Conservation (phyloP, 92 coral and sea anemone species). For the Pocillopora meandrina region DNA sequence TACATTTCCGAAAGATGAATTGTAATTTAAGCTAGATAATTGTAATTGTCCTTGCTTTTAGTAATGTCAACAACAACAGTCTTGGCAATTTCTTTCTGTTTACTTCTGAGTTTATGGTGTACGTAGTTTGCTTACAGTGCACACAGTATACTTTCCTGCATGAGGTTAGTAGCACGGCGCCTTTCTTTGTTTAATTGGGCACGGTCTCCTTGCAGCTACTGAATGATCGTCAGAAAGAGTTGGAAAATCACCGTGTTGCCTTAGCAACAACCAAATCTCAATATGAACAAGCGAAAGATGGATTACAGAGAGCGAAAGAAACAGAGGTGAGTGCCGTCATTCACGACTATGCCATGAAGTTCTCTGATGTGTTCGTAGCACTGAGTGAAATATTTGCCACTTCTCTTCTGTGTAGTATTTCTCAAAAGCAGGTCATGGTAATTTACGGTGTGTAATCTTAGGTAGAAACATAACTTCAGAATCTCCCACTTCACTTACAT, state of each 20-base stretch:
- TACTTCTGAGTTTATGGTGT: background rate
- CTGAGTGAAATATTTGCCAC: no score
- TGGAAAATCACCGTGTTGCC: slow-evolving; percentile 69
- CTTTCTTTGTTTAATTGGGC: background rate
- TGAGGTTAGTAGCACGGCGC: background rate
- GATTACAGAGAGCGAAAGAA: slow-evolving; percentile 64
- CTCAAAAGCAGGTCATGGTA: no score
- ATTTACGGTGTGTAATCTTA: no score
- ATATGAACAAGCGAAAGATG: slow-evolving; percentile 77
- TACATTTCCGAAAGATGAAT: no score
- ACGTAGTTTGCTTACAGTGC: background rate
- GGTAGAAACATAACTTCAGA: no score
- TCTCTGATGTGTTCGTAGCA: background rate
- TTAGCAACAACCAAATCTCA: slow-evolving; percentile 72
- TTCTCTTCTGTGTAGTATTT: no score
- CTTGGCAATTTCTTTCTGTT: no score
- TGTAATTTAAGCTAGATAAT: no score
- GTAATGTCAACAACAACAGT: no score
- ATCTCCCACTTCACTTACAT: no score
- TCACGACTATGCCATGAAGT: background rate
- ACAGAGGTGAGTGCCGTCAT: slow-evolving; percentile 55
- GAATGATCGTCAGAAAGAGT: slow-evolving; percentile 73
- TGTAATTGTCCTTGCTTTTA: no score
- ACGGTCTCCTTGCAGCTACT: slow-evolving; percentile 46
- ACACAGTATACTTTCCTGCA: background rate